Conservation (phyloP, 2,797 vertebrate genomes). For the Aulostomus chinensis region DNA sequence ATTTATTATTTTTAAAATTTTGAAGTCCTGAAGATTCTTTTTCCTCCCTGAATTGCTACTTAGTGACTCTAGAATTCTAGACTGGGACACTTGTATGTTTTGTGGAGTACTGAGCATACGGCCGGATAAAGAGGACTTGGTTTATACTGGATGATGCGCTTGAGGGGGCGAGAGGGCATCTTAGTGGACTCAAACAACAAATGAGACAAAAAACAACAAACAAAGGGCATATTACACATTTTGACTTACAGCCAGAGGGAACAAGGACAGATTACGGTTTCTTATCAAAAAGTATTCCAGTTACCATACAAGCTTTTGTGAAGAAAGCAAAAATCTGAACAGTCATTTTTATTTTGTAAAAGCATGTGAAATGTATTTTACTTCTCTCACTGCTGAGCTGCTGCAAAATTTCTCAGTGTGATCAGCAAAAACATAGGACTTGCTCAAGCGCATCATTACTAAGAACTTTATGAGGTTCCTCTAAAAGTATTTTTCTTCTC, state of each 20-base stretch:
- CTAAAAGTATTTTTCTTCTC: not conserved
- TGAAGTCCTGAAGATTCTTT: no score
- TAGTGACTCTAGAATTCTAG: no score
- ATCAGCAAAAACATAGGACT: not conserved
- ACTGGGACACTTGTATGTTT: no score
- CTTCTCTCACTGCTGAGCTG: not conserved
- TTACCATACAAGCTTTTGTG: not conserved
- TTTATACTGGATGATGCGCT: no score
- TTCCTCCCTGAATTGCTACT: no score
- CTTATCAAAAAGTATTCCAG: conserved; percentile 17
- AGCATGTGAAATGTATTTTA: not conserved
- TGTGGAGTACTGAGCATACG: no score
- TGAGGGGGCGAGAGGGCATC: no score
- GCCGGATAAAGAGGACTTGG: no score
- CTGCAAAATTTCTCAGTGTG: not conserved
- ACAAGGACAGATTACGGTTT: not conserved
- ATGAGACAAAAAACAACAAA: no score
- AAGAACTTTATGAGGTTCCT: not conserved
- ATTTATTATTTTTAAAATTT: no score
- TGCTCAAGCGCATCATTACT: not conserved
- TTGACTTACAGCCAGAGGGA: not conserved
- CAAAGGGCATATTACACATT: no score
- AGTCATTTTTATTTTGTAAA: not conserved
- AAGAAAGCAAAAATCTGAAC: not conserved
- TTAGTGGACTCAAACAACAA: no score